phyloP scores from a whole-genome alignment of 2,797 vertebrate species.

The Sphaeramia orbicularis region DNA sequence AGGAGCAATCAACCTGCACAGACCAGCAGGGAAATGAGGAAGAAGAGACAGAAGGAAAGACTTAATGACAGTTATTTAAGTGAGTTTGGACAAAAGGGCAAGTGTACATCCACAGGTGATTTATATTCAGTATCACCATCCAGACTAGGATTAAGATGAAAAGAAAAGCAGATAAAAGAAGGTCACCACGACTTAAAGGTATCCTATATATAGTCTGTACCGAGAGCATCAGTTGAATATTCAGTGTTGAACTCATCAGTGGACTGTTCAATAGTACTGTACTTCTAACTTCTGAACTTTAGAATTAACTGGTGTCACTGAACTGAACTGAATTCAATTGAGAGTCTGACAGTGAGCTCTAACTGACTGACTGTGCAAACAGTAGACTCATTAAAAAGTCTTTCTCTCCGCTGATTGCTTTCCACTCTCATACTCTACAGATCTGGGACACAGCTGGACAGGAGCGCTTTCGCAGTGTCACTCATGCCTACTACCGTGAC shows the following conservation, averaged over 20 bases:
- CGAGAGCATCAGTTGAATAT: background rate
- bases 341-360: constrained; percentile 4
- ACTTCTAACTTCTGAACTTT: constrained; percentile 30
- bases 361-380: constrained; percentile 25
- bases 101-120: constrained; percentile 3
- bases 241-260: constrained; percentile 4
- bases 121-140: constrained; percentile 16
- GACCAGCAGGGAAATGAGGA: background rate
- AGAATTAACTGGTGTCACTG: constrained; percentile 7
- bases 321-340: constrained; percentile 12
- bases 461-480: constrained; percentile 91
- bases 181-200: background rate
- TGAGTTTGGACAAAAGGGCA: background rate
- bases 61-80: constrained; percentile 29
- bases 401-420: constrained; percentile 19
- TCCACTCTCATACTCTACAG: constrained; percentile 70
- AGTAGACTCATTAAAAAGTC: constrained; percentile 27
- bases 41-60: constrained; percentile 5
- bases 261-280: background rate
- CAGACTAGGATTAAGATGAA: background rate
- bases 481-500: constrained; percentile 92
- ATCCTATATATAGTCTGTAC: background rate
- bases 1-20: constrained; percentile 15
- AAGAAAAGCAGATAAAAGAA: background rate
- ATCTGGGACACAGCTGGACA: constrained; percentile 95